Percentiles rank a stretch among this genome's conserved stretches.
phyloP scores from a whole-genome alignment of 2,797 vertebrate species.

The Sardinella longiceps region DNA sequence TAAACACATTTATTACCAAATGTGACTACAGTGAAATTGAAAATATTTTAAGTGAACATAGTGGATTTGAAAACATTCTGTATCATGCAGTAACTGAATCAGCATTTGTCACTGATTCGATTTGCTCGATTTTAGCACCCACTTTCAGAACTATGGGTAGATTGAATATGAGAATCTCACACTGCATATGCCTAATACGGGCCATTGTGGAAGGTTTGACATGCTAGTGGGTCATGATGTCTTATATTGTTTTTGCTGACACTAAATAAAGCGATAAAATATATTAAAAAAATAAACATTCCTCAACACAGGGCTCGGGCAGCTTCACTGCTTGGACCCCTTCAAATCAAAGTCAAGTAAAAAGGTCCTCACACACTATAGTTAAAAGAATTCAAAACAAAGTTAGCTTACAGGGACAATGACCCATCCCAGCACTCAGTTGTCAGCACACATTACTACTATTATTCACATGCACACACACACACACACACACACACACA shows the following conservation, averaged over 20 bases:
- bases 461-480: constrained; percentile 43
- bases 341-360: constrained; percentile 15
- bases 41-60: background rate
- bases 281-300: background rate
- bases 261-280: background rate
- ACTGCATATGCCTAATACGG: background rate
- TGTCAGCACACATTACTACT: constrained; percentile 30
- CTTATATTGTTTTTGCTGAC: background rate
- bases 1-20: background rate
- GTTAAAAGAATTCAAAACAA: background rate
- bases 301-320: background rate
- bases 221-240: background rate
- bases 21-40: background rate
- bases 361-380: constrained; percentile 23
- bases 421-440: background rate
- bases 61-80: background rate
- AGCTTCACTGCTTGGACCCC: constrained; percentile 19
- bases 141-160: background rate
- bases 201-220: background rate
- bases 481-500: constrained; percentile 24
- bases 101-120: background rate
- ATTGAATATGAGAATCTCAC: background rate
- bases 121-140: background rate
- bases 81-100: background rate
- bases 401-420: constrained; percentile 23